phyloP scores from a whole-genome alignment of 2,113 vertebrate genomes.

The Emydocephalus ijimae region DNA sequence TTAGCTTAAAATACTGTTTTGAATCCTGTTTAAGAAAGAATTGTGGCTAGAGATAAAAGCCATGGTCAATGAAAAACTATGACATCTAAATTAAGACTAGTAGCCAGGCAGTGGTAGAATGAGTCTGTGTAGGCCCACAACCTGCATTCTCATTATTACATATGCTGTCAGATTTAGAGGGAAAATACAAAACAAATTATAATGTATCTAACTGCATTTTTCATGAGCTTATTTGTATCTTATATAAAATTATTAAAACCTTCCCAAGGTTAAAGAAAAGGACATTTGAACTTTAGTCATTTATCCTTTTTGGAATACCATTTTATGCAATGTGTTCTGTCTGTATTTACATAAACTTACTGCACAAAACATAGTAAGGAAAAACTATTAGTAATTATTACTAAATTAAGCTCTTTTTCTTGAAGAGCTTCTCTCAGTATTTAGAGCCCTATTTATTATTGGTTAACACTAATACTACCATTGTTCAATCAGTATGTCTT shows the following conservation, averaged over 20 bases:
- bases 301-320: slow-evolving; percentile 14
- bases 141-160: not conserved
- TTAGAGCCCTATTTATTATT: not conserved
- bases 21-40: not conserved
- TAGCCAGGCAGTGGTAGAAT: not conserved
- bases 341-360: not conserved
- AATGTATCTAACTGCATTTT: not conserved
- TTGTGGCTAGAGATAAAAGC: not conserved
- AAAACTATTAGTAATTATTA: not conserved
- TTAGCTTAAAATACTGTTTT: not conserved
- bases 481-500: slow-evolving; percentile 9
- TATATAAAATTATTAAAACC: not conserved
- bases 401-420: not conserved
- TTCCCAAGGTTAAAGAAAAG: slow-evolving; percentile 5
- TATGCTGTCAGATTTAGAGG: not conserved
- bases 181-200: not conserved
- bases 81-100: not conserved
- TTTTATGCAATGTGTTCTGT: not conserved
- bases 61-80: not conserved
- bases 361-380: not conserved
- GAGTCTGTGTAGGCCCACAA: not conserved
- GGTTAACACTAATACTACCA: slow-evolving; percentile 30
- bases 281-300: not conserved
- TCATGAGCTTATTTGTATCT: not conserved
- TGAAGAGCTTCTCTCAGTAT: not conserved